phyloP scores from a whole-genome alignment of 1,140 invertebrate species.

The Diuraphis noxia region DNA sequence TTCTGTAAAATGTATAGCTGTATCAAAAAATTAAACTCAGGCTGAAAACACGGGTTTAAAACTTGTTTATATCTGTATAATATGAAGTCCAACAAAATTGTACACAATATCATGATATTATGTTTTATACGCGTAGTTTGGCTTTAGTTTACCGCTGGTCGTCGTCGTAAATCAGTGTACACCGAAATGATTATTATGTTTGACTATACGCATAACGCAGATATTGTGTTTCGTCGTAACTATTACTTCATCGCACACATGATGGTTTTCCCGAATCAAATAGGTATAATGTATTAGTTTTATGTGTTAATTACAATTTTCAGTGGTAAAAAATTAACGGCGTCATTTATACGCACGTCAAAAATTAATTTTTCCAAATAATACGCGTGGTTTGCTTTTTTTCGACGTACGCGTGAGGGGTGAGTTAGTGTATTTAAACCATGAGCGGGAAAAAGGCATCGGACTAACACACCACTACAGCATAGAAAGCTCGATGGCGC shows the following conservation, averaged over 20 bases:
- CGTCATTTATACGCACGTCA: background rate
- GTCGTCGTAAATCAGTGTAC: background rate
- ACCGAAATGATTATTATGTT: background rate
- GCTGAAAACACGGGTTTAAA: background rate
- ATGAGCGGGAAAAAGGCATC: background rate
- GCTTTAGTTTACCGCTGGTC: background rate
- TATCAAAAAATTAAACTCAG: background rate
- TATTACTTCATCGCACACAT: background rate
- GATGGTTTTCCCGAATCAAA: background rate
- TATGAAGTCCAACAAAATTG: background rate
- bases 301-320: background rate
- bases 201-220: background rate
- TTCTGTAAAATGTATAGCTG: background rate
- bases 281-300: background rate
- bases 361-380: slow-evolving; percentile 3
- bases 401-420: background rate
- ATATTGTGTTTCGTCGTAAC: background rate
- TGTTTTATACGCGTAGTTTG: background rate
- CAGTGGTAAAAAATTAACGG: background rate
- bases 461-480: background rate
- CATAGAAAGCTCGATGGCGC: background rate
- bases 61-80: background rate
- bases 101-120: background rate
- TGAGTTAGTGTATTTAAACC: background rate
- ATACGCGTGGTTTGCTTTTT: background rate